Evolutionary conservation across 2,888 invertebrate genomes (phyloP).

Genomic region (Opisthograptis luteolata): DNA sequence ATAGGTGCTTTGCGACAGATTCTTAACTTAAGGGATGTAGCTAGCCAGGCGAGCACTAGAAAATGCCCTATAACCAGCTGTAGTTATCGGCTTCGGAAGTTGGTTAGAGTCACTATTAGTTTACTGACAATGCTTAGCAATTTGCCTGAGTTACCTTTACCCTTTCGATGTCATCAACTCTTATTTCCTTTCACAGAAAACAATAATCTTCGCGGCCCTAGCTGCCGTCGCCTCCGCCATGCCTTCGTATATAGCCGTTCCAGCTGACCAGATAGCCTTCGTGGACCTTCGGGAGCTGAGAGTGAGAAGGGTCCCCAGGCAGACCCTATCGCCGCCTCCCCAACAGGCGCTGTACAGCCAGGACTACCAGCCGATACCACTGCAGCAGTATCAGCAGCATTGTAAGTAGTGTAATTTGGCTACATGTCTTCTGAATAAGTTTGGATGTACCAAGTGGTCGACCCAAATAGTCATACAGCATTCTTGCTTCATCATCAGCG

Average conservation of each 20-base stretch:
- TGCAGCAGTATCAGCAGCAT: constrained; percentile 61
- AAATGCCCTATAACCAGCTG: too few species aligned
- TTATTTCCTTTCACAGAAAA: constrained; percentile 54
- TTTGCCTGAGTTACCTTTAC: too few species aligned
- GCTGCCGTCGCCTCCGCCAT: constrained; percentile 66
- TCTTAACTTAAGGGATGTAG: too few species aligned
- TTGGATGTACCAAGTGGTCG: too few species aligned
- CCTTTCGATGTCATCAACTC: background rate
- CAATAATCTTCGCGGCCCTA: constrained; percentile 57
- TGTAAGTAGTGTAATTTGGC: constrained; percentile 53
- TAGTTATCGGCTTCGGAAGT: too few species aligned
- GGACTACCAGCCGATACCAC: constrained; percentile 59
- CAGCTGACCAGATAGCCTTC: constrained; percentile 85
- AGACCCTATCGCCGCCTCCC: constrained; percentile 65
- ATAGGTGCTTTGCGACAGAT: too few species aligned
- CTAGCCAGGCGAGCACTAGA: too few species aligned
- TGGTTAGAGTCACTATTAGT: too few species aligned
- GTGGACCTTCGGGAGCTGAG: constrained; percentile 77
- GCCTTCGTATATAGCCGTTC: constrained; percentile 85
- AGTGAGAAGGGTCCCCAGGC: constrained; percentile 66
- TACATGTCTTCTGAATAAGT: background rate
- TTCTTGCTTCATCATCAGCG: too few species aligned
- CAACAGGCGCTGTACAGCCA: constrained; percentile 56
- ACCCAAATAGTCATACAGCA: too few species aligned
- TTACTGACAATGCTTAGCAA: too few species aligned